These are phyloP conservation scores for Catalaphyllia jardinei DNA, from an alignment of 64 coral and sea anemone species.

Conservation along the genomic window DNA sequence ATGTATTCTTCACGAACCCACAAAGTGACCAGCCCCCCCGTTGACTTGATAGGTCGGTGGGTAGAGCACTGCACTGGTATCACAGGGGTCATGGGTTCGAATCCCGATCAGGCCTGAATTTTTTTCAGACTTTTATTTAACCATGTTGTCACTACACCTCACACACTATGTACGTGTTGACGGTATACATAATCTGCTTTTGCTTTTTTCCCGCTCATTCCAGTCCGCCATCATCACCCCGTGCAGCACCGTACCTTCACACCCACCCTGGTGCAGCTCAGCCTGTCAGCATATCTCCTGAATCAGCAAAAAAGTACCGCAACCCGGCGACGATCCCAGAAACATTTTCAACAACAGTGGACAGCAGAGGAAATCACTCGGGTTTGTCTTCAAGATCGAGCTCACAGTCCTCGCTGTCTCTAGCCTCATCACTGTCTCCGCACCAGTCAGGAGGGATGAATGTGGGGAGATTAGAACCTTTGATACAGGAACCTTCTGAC, in stretches of 20 bases:
- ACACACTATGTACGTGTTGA: background rate
- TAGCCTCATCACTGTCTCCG: conserved; percentile 35
- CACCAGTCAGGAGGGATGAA: conserved; percentile 29
- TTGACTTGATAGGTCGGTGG: too few species aligned
- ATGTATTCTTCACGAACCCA: too few species aligned
- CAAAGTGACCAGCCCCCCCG: too few species aligned
- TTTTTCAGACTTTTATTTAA: too few species aligned
- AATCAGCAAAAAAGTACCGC: conserved; percentile 31
- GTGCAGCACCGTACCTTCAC: conserved; percentile 35
- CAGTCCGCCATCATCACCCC: conserved; percentile 19
- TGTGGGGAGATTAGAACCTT: conserved; percentile 44
- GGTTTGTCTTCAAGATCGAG: conserved; percentile 29
- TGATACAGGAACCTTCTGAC: conserved; percentile 15
- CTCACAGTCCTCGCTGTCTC: conserved; percentile 61
- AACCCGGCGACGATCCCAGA: conserved; percentile 21
- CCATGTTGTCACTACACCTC: too few species aligned
- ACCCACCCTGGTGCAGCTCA: conserved; percentile 26
- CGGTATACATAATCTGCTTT: background rate
- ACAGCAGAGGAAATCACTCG: conserved; percentile 15
- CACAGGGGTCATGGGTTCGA: too few species aligned
- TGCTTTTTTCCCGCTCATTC: background rate
- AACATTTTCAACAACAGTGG: conserved; percentile 41
- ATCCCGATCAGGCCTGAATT: too few species aligned
- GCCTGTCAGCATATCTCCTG: conserved; percentile 5
- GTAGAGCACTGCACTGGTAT: too few species aligned